phyloP scores from a whole-genome alignment of 2,797 vertebrate species.

The Myiotriccus ornatus region DNA sequence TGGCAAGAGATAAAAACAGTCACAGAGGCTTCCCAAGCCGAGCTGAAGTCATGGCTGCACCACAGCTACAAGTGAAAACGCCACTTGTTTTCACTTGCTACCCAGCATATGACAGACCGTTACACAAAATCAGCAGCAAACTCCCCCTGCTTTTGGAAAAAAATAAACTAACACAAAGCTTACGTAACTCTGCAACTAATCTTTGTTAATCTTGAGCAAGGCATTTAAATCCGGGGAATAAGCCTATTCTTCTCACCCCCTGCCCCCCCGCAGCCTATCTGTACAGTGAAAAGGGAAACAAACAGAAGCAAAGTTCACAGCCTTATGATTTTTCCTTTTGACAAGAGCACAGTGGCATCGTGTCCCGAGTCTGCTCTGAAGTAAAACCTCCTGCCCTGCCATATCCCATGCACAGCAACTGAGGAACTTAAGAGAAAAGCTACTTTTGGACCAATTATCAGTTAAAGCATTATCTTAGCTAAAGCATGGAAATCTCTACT shows the following conservation, averaged over 20 bases:
- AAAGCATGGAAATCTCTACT: conserved; percentile 70
- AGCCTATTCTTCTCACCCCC: neutral
- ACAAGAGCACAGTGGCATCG: neutral
- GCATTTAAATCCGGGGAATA: conserved; percentile 46
- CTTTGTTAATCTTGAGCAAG: conserved; percentile 54
- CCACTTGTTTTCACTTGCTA: neutral
- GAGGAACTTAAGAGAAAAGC: conserved; percentile 11
- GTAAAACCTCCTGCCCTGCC: neutral
- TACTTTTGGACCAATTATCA: neutral
- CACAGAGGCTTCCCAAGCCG: neutral
- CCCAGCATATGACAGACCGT: neutral
- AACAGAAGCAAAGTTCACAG: neutral
- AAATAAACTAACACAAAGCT: neutral
- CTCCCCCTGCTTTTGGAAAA: neutral
- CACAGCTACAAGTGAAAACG: neutral
- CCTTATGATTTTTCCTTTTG: neutral
- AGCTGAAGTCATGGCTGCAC: neutral
- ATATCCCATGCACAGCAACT: neutral
- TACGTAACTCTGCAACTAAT: conserved; percentile 53
- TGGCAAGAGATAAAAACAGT: neutral
- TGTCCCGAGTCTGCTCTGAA: accelerated
- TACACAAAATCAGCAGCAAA: neutral
- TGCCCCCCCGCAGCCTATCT: neutral
- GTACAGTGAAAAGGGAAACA: neutral
- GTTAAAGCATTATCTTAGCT: neutral